Base-by-base conservation (phyloP, 64 coral and sea anemone genomes). In the Stichodactyla helianthus region DNA sequence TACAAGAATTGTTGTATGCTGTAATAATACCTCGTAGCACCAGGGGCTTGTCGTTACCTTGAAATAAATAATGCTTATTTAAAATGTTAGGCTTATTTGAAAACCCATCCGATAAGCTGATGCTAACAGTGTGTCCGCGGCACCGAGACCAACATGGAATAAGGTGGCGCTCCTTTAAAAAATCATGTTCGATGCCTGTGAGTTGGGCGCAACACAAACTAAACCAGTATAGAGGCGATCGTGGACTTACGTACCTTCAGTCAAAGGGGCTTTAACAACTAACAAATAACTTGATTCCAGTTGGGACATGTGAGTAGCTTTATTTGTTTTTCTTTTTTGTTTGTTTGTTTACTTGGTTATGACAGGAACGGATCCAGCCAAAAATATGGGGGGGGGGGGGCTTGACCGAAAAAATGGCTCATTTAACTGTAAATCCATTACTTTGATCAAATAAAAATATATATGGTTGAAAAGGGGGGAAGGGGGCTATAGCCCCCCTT, bases 241-340 rank as follows among this genome's bases (percentile, higher is more conserved):
- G 87, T 80, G 83, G 87, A 1, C 59, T 93, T 19, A 83, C 44
- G 6, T 58, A 63, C 10, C 58, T 25, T 50, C 83, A 89, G 51
- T 89, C 92, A 6, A 77, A 85, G 6, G 77, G 83, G 58, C 54
- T 93, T 68, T 31, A 85, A 20, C 54, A 60, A 52, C 8, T 50
- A 59, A 82, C 88, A 23, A 82, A 76, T 27, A 79, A 86, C 56
- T 63, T 89, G 53, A 27, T 84, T 71, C 91, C 91, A 17, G 54
- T 93, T 50, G 91, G 91, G 52, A 76, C 83, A 82, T 84, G 92
- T 93, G 62, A 86, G 88, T 93, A 86, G 27, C 50, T 1, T 64
- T 64, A 1, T 13, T 13, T 20, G 13, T 64, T n/a, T n/a, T n/a
- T n/a, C n/a, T 64, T 64, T 0, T 64, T 64, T 63, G 12, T 63